Percentiles rank a stretch among this genome's conserved stretches.
These are phyloP conservation scores for Crotophaga sulcirostris DNA, from an alignment of 2,113 vertebrate genomes.

Conservation along the genomic window DNA sequence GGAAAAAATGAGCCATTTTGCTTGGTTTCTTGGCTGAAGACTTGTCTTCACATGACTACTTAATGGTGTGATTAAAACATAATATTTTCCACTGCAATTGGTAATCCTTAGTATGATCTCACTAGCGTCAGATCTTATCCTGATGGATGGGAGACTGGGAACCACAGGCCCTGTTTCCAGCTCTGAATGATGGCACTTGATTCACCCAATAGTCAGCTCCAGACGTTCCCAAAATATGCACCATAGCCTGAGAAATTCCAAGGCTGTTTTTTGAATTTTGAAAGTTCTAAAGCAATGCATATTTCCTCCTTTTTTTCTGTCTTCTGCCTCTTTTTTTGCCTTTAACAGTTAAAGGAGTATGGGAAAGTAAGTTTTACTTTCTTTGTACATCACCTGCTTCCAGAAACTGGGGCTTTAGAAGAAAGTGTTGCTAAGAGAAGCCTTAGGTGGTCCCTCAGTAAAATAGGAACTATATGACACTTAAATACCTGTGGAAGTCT, in stretches of 20 bases:
- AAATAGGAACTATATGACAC: not conserved
- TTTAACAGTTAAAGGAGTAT: not conserved
- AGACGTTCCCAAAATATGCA: not conserved
- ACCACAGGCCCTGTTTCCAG: not conserved
- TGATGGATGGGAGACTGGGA: conserved; percentile 13
- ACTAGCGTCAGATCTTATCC: conserved; percentile 45
- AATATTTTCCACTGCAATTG: conserved; percentile 42
- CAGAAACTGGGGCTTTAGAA: not conserved
- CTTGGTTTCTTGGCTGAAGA: not conserved
- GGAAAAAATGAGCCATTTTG: conserved; percentile 8
- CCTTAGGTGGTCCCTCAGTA: not conserved
- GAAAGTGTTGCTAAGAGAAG: not conserved
- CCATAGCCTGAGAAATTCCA: not conserved
- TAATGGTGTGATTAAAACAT: conserved; percentile 3
- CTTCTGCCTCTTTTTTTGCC: not conserved
- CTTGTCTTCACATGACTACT: conserved; percentile 1
- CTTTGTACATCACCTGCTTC: not conserved
- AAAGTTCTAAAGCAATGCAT: not conserved
- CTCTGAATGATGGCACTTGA: not conserved
- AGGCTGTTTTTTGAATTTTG: not conserved
- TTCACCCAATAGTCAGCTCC: not conserved
- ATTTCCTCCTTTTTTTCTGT: not conserved
- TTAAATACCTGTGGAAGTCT: not conserved
- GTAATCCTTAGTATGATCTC: conserved; percentile 46
- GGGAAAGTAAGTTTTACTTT: not conserved